These are phyloP conservation scores for Alviniconcha marisindica DNA, from an alignment of 1,140 invertebrate genomes.

Conservation along the genomic window DNA sequence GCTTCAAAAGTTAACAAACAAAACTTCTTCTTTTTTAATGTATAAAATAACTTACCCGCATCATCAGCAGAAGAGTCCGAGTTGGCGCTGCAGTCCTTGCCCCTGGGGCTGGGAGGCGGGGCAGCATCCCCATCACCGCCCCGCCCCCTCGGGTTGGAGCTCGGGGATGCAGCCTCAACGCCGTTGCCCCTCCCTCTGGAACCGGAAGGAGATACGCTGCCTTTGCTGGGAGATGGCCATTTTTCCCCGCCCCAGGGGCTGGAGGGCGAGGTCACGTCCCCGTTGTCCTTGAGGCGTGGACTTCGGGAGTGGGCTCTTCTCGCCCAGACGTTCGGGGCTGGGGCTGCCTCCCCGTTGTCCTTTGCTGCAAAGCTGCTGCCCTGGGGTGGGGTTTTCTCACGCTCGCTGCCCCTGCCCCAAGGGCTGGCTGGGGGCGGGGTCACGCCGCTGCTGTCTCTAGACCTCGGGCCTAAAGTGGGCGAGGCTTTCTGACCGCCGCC, in stretches of 20 bases:
- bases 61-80: slow-evolving; percentile 11
- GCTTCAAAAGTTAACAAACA: too few relatives aligned
- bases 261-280: not conserved
- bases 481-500: too few relatives aligned
- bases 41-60: not conserved
- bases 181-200: not conserved
- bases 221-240: not conserved
- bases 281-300: not conserved
- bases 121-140: not conserved
- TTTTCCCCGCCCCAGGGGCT: not conserved
- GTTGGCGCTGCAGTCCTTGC: slow-evolving; percentile 19
- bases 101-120: not conserved
- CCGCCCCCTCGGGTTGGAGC: not conserved
- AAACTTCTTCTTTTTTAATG: too few relatives aligned
- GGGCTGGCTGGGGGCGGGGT: too few relatives aligned
- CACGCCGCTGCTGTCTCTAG: too few relatives aligned
- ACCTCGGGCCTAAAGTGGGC: too few relatives aligned
- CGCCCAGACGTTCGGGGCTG: not conserved
- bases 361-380: too few relatives aligned
- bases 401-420: too few relatives aligned
- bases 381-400: too few relatives aligned
- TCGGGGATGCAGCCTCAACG: too few relatives aligned
- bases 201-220: not conserved
- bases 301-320: not conserved
- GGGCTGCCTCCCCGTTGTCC: not conserved